Base-by-base conservation (phyloP, 2,797 vertebrate genomes). In the Pseudopleuronectes americanus region DNA sequence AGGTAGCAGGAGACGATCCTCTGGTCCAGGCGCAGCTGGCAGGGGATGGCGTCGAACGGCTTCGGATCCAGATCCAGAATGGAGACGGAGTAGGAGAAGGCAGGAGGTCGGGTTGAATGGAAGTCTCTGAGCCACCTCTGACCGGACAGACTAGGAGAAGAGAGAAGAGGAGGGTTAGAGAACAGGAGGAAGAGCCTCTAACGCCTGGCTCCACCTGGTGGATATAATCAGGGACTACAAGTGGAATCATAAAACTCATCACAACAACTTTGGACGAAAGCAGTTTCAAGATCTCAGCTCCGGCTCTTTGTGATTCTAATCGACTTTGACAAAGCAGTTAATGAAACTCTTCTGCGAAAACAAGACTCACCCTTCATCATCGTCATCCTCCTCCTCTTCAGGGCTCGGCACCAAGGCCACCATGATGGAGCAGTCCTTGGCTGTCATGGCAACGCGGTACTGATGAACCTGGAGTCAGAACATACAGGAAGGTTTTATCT, bases 371-470 rank as follows among this genome's bases (percentile, higher is more conserved):
- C 74, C 68, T 72, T 90, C 95, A 89, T 92, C 96, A 75, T 95
- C 83, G 36, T 96, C 93, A 69, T 96, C 93, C 0, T 97, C 96
- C 77, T 96, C 96, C 77, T 96, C 95, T 77, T 96, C 95, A 19
- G 90, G 87, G 53, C 94, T 94, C 8, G 97, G 96, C 3, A 96
- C 96, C 19, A 99, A 95, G 2, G 96, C 91, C 0, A 98, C 95
- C 97, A 99, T 98, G 80, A 99, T 93, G 71, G 97, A 99, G 87
- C 98, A 99, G 92, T 99, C 98, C 84, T 99, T 99, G 22, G 97
- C 96, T 0, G 98, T 99, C 97, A 98, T 98, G 59, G 97, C 95
- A 4, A 96, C 96, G 51, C 97, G 94, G 89, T 98, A 99, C 84
- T 99, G 98, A 79, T 97, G 96, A 77, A 99, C 95, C 98, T 99